These are phyloP conservation scores for Dysmachus trigonus DNA, from an alignment of 2,888 invertebrate species.

Conservation along the genomic window DNA sequence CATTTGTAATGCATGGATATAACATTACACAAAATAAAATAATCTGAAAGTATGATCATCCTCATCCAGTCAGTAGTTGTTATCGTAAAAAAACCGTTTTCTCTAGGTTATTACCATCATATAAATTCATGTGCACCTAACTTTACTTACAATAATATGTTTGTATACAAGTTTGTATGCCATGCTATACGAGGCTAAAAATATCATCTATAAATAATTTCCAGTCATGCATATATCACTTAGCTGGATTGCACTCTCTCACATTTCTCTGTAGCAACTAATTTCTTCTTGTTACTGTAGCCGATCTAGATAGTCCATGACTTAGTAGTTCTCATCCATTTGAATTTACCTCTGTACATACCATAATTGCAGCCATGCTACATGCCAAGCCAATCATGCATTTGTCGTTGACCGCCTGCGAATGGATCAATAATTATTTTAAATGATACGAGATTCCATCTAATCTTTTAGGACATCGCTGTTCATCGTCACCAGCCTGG, in stretches of 20 bases:
- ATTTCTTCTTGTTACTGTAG: neutral
- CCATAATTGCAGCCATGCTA: neutral
- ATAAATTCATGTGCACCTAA: neutral
- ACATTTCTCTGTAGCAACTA: neutral
- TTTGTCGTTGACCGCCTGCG: neutral
- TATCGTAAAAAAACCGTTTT: neutral
- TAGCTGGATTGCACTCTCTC: neutral
- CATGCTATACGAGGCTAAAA: neutral
- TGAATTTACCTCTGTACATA: neutral
- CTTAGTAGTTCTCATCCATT: neutral
- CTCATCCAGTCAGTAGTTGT: neutral
- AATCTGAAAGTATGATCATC: neutral
- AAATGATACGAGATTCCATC: neutral
- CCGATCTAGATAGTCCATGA: neutral
- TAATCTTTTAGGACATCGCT: conserved; percentile 78
- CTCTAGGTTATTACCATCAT: neutral
- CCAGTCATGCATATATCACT: conserved; percentile 1
- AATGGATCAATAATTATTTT: neutral
- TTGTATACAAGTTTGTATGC: conserved; percentile 37
- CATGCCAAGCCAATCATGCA: neutral
- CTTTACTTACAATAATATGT: no score
- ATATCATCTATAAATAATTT: conserved; percentile 31
- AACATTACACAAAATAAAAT: neutral
- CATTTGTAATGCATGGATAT: neutral
- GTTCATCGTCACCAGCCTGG: conserved; percentile 95